Evolutionary conservation across 2,888 invertebrate genomes (phyloP), one percentile per base, ranked within the genome.

Genomic region (Imbricaverruca yamaguchii): DNA sequence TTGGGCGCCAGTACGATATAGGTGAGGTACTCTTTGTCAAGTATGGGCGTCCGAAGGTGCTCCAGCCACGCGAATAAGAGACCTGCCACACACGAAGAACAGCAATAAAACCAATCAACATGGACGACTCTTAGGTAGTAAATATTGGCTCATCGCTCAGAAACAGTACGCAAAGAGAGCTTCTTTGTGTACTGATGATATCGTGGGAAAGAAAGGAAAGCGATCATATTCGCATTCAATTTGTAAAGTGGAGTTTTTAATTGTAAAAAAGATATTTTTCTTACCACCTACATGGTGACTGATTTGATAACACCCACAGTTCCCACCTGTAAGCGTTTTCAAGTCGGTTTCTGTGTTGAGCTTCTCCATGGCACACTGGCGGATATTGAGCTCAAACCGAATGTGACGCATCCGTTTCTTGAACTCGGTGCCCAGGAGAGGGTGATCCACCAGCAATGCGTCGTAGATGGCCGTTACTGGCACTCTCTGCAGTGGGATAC

Each of bases 31-130:
- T 92, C 91, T 55, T 90, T 88, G 83, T 90, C 90, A 25, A 94
- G 86, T 59, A 93, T 88, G 0, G 93, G 92, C 81, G 89, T 89
- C 88, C 92, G 92, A 79, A 94, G 87, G 39, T 91, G 91, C 85
- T 94, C 93, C 81, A 94, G 86, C 94, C 94, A 94, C 84, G 93
- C 91, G 87, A 91, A 92, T 65, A 94, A 87, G 9, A 94, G 87
- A 1, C 90, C 90, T 77, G 85, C 84, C 56, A 74, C 63, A 57
- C 61, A 57, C 25, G 10, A 67, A n/a, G 25, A 0, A 23, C 10
- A 23, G 23, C n/a, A n/a, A 23, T 0, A 67, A 10, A 39, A 39
- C 39, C 39, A 39, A 39, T 39, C 39, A 39, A 4, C 39, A 39
- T 4, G 39, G 39, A 39, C 39, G 39, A 39, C 39, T 39, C 39